Evolutionary conservation across 2,113 vertebrate genomes (phyloP).

Genomic region (Vireo altiloquus): DNA sequence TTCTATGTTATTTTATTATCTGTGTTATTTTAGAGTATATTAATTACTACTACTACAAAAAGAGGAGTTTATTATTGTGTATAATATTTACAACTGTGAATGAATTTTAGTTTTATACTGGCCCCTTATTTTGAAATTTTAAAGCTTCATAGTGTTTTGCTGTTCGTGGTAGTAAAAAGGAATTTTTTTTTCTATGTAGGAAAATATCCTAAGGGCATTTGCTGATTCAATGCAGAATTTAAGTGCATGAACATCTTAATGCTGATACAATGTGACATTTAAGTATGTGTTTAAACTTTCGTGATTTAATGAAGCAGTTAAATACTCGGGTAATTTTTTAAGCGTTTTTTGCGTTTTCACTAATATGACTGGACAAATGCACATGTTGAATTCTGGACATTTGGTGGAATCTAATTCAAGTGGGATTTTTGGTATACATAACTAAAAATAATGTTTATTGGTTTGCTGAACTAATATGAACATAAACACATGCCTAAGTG

Average conservation of each 20-base stretch:
- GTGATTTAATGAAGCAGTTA: neutral
- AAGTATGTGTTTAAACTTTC: neutral
- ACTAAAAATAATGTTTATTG: neutral
- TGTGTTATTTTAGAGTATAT: neutral
- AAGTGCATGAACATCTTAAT: neutral
- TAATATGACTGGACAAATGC: neutral
- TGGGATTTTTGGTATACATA: neutral
- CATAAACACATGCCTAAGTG: slow-evolving; percentile 3
- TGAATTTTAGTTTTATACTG: neutral
- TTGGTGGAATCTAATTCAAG: neutral
- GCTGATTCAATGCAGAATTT: neutral
- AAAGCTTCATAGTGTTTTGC: neutral
- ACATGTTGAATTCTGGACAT: neutral
- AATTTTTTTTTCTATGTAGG: neutral
- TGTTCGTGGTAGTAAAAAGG: neutral
- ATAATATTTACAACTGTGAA: neutral
- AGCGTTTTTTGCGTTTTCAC: neutral
- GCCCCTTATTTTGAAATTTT: neutral
- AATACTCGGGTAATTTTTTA: neutral
- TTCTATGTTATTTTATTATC: neutral
- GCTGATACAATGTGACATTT: neutral
- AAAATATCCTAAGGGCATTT: neutral
- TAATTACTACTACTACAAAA: neutral
- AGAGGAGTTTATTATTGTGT: neutral
- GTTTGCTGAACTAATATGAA: neutral